Evolutionary conservation across 2,113 vertebrate species (phyloP).

Genomic region (Mormyrus lacerda): DNA sequence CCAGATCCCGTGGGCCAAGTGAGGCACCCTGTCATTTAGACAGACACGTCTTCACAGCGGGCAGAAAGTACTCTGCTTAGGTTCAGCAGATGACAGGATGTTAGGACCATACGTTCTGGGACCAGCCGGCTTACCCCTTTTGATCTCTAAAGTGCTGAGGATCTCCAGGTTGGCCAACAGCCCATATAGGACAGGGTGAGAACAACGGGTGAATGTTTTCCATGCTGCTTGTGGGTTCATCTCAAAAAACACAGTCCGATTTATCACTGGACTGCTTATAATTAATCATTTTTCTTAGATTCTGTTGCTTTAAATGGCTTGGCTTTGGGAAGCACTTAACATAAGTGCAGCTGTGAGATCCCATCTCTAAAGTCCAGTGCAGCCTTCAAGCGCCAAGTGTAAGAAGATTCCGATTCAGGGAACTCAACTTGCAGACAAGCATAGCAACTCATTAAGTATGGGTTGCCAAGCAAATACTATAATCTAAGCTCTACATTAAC

Average conservation of each 20-base stretch:
- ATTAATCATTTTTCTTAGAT: background rate
- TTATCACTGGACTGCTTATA: slow-evolving; percentile 3
- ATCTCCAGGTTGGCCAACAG: background rate
- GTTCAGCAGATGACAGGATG: slow-evolving; percentile 1
- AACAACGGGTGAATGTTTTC: slow-evolving; percentile 10
- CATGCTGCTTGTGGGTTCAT: background rate
- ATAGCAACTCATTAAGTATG: background rate
- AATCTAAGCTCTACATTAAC: slow-evolving; percentile 9
- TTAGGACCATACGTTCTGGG: background rate
- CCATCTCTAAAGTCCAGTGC: background rate
- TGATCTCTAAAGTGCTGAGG: background rate
- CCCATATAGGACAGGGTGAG: background rate
- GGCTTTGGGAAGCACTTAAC: background rate
- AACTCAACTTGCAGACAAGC: background rate
- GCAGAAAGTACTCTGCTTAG: background rate
- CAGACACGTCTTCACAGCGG: background rate
- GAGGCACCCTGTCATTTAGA: background rate
- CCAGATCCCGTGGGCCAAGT: background rate
- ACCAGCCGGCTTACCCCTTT: background rate
- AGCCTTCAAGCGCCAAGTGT: background rate
- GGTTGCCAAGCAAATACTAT: background rate
- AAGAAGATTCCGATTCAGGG: background rate
- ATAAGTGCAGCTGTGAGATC: background rate
- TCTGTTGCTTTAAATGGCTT: slow-evolving; percentile 3
- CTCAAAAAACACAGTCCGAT: background rate